Evolutionary conservation across 2,888 invertebrate species (phyloP), one percentile per base, ranked within the genome.

Genomic region (Galerucella nymphaeae): DNA sequence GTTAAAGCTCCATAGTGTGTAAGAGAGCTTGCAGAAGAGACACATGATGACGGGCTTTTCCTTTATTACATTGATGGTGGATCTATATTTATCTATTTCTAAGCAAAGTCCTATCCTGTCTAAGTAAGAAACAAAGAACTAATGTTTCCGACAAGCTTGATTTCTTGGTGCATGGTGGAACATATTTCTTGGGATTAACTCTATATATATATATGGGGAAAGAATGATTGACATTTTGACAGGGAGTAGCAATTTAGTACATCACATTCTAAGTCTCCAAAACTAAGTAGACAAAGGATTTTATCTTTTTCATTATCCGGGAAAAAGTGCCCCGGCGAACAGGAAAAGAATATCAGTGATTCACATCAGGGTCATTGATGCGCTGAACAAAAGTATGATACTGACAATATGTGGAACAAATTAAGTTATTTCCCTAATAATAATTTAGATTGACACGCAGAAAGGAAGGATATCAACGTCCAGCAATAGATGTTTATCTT

Each of bases 161-260:
- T 69, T 69, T 59, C 53, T 65, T 53, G 50, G 62, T 42, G 69
- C 48, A 16, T 42, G 48, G 48, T 66, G 70, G 58, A 72, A 72
- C 58, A 65, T 64, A n/a, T 59, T 68, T 65, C 66, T 38, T 55
- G 38, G 65, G 64, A 70, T 62, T 66, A 65, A 55, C 66, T 63
- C 16, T 53, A 53, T 53, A 73, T 50, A 53, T 53, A 73, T 50
- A 66, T 55, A 53, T 62, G 55, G 73, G 73, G 66, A 69, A 48
- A 55, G 61, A 64, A 53, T 73, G 70, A 73, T 70, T 73, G 73
- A 73, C 73, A 63, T 66, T 70, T 70, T 61, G 70, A 70, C 70
- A 57, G 63, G 42, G 67, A 63, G 67, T 57, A 57, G 48, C 13
- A 23, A 65, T 41, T 62, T 42, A 53, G 50, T 50, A 61, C 50